These are phyloP conservation scores for Spodoptera litura DNA, from an alignment of 1,140 invertebrate genomes.

Conservation along the genomic window DNA sequence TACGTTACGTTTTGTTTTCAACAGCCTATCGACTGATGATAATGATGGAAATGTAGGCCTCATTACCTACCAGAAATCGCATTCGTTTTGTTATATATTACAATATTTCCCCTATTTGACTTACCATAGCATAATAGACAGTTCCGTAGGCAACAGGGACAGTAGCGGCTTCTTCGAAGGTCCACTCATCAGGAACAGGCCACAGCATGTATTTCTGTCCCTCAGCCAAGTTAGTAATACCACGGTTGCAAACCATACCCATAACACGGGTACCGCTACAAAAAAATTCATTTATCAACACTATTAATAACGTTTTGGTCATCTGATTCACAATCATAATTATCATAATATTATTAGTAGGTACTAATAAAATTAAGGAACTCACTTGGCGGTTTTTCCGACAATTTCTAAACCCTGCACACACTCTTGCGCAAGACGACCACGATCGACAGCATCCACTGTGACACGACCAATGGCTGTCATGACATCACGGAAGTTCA, in stretches of 20 bases:
- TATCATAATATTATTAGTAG: too few relatives aligned
- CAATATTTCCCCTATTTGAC: background rate
- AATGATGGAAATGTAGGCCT: too few relatives aligned
- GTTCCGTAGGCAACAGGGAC: slow-evolving; percentile 95
- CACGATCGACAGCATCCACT: slow-evolving; percentile 87
- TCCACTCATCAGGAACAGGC: slow-evolving; percentile 94
- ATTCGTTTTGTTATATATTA: too few relatives aligned
- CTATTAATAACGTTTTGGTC: too few relatives aligned
- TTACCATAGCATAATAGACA: slow-evolving; percentile 92
- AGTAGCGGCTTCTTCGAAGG: slow-evolving; percentile 94
- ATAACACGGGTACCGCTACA: slow-evolving; percentile 89
- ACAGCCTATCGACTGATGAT: too few relatives aligned
- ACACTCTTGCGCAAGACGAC: slow-evolving; percentile 88
- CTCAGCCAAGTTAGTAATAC: slow-evolving; percentile 87
- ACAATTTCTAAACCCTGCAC: slow-evolving; percentile 92
- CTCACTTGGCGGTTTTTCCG: slow-evolving; percentile 86
- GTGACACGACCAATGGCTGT: slow-evolving; percentile 91
- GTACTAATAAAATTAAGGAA: background rate
- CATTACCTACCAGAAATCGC: too few relatives aligned
- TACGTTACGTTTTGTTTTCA: too few relatives aligned
- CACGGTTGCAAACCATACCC: slow-evolving; percentile 88
- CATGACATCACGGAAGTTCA: slow-evolving; percentile 94
- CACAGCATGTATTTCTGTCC: slow-evolving; percentile 89
- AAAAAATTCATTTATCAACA: too few relatives aligned
- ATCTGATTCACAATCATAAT: too few relatives aligned